Base-by-base conservation (phyloP, 1,140 invertebrate genomes). In the Drosophila busckii region DNA sequence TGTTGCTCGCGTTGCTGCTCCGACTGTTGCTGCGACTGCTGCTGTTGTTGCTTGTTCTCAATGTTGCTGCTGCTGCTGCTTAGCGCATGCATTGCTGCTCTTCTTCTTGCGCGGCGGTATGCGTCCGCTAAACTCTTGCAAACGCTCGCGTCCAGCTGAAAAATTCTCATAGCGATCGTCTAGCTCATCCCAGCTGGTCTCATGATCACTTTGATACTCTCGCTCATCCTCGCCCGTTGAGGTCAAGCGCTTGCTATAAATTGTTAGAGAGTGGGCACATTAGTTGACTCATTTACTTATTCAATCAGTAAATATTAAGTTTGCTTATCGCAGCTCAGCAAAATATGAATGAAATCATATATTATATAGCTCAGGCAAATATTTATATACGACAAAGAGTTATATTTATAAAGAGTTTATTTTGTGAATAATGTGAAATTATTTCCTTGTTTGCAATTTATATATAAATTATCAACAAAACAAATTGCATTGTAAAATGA, bases 41-140 rank as follows among this genome's bases (percentile, higher is more conserved):
- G 22, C 15, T 48, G 31, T 12, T 48, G 20, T 10, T 50, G 25
- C 5, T 22, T n/a, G n/a, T n/a, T n/a, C n/a, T n/a, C n/a, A n/a
- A n/a, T n/a, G 19, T 4, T 29, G 26, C n/a, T 56, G 37, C 8
- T 15, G 23, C 23, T 42, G 20, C 8, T 19, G 29, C 52, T 56
- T 42, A 29, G 37, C 56, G 50, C 12, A 44, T 28, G 45, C 62
- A 44, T 50, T 49, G 54, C 46, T 64, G 37, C 56, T 86, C 66
- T 87, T 87, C 70, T 87, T 87, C 60, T 87, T 87, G 17, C 84
- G 76, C 28, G 85, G 83, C 31, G 86, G 86, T 38, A 87, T 86
- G 31, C 85, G 76, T 65, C 86, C 86, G 54, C 65, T 84, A 58
- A 87, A 87, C 64, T 87, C 85, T 53, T 86, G 82, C 8, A 87